phyloP scores from a whole-genome alignment of 2,797 vertebrate genomes.

The Echiichthys vipera region DNA sequence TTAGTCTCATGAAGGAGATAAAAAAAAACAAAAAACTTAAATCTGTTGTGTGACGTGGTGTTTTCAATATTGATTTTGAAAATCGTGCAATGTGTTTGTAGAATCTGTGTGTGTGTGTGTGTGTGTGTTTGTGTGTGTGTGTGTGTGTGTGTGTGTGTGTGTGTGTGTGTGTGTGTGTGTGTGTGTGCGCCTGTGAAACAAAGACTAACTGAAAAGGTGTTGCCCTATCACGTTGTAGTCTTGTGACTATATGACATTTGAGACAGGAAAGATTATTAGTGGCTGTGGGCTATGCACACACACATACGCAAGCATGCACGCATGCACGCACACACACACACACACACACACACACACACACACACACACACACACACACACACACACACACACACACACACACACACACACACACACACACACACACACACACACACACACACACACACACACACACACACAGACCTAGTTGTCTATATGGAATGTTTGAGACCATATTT shows the following conservation, averaged over 20 bases:
- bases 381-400: slow-evolving; percentile 19
- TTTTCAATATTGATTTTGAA: neutral
- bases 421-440: slow-evolving; percentile 23
- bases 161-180: neutral
- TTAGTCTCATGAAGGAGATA: neutral
- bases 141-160: neutral
- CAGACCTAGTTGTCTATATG: neutral
- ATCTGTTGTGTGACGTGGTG: neutral
- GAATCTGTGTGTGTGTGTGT: neutral
- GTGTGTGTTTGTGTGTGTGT: neutral
- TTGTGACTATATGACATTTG: slow-evolving; percentile 67
- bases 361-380: slow-evolving; percentile 21
- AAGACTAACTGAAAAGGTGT: slow-evolving; percentile 40
- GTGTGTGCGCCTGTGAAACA: neutral
- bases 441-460: slow-evolving; percentile 15
- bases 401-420: slow-evolving; percentile 20
- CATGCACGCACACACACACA: slow-evolving; percentile 8
- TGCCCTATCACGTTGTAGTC: slow-evolving; percentile 66
- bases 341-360: slow-evolving; percentile 22
- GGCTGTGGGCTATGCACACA: slow-evolving; percentile 43
- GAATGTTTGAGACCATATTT: neutral
- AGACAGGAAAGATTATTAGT: slow-evolving; percentile 65
- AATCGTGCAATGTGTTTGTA: neutral
- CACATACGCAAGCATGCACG: slow-evolving; percentile 15
- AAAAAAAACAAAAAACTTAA: too few relatives aligned